Base-by-base conservation (phyloP, 2,888 invertebrate genomes). In the Nymphalis c-album region DNA sequence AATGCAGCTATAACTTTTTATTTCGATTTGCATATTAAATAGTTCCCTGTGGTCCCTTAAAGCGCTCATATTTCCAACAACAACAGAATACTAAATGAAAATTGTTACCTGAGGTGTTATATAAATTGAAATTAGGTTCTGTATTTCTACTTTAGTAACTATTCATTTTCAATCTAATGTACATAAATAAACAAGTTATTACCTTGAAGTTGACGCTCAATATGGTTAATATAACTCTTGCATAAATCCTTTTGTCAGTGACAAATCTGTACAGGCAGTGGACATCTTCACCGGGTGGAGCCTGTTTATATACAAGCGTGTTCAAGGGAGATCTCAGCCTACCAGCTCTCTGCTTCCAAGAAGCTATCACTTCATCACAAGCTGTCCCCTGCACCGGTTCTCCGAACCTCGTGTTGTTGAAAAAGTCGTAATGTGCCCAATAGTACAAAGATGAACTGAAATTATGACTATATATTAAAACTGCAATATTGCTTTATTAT, bases 351-450 rank as follows among this genome's bases (percentile, higher is more conserved):
- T 95, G 94, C 77, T 95, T 95, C 97, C 97, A 97, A 0, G 97
- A 96, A 13, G 96, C 95, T 81, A 97, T 97, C 1, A 96, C 95
- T 82, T 98, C 97, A 78, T 98, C 98, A 81, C 98, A 98, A 5
- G 95, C 94, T 0, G 96, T 97, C 22, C 95, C 95, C 0, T 94
- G 94, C 0, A 97, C 96, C 0, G 96, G 95, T 73, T 96, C 96
- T 0, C 98, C 98, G 73, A 96, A 95, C 63, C 96, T 95, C 0
- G 97, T 97, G 78, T 97, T 97, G 85, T 98, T 97, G 90, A 97
- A 98, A 92, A 97, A 98, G 81, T 98, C 97, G 80, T 97, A 98
- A 82, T 97, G 97, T 0, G 97, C 97, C 97, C 97, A 97, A 84
- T 97, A 98, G 87, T 98, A 97, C 17, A 98, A 92, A 0, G 97